Percentiles rank a stretch among this genome's conserved stretches.
These are phyloP conservation scores for Dorcus parallelipipedus DNA, from an alignment of 2,888 invertebrate genomes.

Conservation along the genomic window DNA sequence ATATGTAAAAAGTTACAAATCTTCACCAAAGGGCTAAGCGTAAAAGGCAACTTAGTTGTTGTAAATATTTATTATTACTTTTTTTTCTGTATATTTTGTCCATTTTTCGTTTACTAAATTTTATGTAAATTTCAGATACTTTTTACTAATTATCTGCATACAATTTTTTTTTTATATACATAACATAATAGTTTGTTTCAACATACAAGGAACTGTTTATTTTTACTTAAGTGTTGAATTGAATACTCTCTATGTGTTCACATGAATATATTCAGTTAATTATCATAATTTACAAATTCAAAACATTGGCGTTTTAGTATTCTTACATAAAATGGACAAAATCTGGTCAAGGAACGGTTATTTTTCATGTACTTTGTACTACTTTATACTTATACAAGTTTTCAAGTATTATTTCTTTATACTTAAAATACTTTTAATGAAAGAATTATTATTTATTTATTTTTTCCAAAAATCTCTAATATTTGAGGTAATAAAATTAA, in stretches of 20 bases:
- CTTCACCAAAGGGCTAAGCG: conserved; percentile 1
- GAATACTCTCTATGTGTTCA: no score
- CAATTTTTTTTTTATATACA: no score
- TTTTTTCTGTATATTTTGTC: no score
- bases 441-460: not conserved
- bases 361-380: not conserved
- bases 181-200: no score
- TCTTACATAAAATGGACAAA: not conserved
- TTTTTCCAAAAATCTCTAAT: not conserved
- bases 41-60: conserved; percentile 3
- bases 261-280: not conserved
- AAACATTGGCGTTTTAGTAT: not conserved
- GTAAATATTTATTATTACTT: conserved; percentile 1
- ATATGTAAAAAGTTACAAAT: conserved; percentile 2
- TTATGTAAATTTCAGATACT: no score
- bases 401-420: not conserved
- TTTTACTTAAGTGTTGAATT: no score
- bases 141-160: no score
- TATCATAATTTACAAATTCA: not conserved
- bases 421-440: not conserved
- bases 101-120: no score
- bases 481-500: not conserved
- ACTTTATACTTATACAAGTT: no score
- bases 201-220: no score
- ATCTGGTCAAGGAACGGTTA: not conserved